Evolutionary conservation across 2,888 invertebrate species (phyloP).

Genomic region (Eristalis intricaria): DNA sequence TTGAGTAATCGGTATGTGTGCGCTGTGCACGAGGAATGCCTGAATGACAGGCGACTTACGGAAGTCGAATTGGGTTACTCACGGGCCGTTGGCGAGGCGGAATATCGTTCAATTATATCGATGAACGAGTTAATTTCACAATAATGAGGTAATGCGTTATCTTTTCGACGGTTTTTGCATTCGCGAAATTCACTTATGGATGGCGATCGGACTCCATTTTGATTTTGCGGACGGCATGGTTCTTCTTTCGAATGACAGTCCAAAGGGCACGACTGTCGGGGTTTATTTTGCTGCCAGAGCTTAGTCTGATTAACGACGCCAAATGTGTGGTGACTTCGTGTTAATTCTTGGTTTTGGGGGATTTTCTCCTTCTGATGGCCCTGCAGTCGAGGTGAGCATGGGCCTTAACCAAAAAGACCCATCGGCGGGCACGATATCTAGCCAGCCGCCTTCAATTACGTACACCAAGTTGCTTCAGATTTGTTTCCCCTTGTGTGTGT

Average conservation of each 20-base stretch:
- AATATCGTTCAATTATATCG: not conserved
- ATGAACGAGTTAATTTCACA: not conserved
- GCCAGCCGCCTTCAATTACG: too few relatives aligned
- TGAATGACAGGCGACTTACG: conserved; percentile 14
- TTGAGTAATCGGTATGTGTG: conserved; percentile 1
- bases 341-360: not conserved
- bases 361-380: too few relatives aligned
- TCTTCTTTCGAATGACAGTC: not conserved
- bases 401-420: too few relatives aligned
- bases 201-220: not conserved
- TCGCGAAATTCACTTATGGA: not conserved
- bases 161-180: not conserved
- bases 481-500: too few relatives aligned
- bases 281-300: not conserved
- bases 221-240: not conserved
- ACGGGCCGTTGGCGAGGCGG: not conserved
- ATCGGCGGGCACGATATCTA: too few relatives aligned
- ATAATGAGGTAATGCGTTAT: not conserved
- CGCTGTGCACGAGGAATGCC: not conserved
- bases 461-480: too few relatives aligned
- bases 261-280: not conserved
- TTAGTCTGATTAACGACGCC: not conserved
- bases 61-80: conserved; percentile 18
- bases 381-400: too few relatives aligned
- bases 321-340: not conserved